Evolutionary conservation across 2,797 vertebrate species (phyloP), one percentile per base, ranked within the genome.

Genomic region (Platalea minor): DNA sequence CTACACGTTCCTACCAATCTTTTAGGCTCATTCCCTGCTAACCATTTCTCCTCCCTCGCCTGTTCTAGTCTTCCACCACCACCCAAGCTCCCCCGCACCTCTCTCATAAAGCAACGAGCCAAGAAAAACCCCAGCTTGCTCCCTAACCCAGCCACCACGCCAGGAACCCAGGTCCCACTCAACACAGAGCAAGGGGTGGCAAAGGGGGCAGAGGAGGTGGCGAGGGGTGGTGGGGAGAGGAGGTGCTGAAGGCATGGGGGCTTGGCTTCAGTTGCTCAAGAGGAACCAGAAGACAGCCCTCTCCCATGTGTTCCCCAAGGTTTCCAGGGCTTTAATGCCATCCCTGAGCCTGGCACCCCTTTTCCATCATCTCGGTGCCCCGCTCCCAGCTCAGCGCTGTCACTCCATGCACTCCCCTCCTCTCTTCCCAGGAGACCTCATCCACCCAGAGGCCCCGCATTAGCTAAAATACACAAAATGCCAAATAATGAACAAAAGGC

Each of bases 321-420:
- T 43, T 90, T 81, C 17, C 2, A 9, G 26, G 37, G n/a, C 53
- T 87, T 85, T 63, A 54, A 37, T 35, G 21, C 39, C 17, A 11
- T 9, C 7, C 41, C 51, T 65, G 46, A 87, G 59, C 41, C 29
- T 9, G 13, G 33, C 18, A 61, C 13, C 14, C 33, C 23, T 59
- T 35, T 75, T 31, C 35, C 41, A 51, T 13, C 33, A 43, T 6
- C 46, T 46, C 0, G 0, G 10, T 43, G 35, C 8, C 18, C 15
- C 14, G 8, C 14, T 82, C 23, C 46, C 50, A 63, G 35, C 37
- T 70, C 68, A 48, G 60, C 0, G 0, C 39, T 20, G 7, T 43
- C 61, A 48, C 35, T 56, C 20, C 10, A 15, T 0, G 1, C 15
- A 7, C 37, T 85, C 24, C 18, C 18, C 24, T 72, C 17, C 53